Conservation (phyloP, 2,888 invertebrate genomes). For the Cantharis flavilabris region DNA sequence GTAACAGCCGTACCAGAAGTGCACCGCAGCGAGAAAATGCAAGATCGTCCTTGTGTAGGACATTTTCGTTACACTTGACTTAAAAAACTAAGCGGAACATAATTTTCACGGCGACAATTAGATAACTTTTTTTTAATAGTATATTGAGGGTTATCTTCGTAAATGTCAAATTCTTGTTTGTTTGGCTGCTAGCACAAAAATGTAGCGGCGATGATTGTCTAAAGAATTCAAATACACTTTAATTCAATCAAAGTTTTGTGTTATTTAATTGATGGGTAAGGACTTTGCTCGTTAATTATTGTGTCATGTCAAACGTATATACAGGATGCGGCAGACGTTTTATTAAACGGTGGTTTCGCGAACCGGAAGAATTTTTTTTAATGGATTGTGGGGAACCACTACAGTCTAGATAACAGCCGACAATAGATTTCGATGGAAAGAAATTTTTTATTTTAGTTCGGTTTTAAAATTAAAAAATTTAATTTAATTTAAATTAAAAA, state of each 20-base stretch:
- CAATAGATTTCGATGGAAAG: no score
- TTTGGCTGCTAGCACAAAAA: not conserved
- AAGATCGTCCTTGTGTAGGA: slow-evolving; percentile 38
- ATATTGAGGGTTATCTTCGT: not conserved
- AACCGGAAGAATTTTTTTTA: no score
- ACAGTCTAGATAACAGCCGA: no score
- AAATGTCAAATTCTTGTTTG: not conserved
- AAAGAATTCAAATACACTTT: not conserved
- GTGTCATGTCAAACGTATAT: not conserved
- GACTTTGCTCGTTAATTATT: not conserved
- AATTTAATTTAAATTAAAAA: no score
- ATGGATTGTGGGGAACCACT: no score
- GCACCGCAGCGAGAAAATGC: slow-evolving; percentile 67
- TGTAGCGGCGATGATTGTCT: not conserved
- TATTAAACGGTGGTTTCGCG: no score
- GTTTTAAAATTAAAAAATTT: no score
- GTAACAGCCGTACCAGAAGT: slow-evolving; percentile 71
- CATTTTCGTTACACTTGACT: slow-evolving; percentile 9
- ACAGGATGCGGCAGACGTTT: not conserved
- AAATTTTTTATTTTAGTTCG: no score
- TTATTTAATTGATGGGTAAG: not conserved
- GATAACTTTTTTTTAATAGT: not conserved
- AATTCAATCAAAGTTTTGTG: not conserved
- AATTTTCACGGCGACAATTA: not conserved
- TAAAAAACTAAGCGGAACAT: not conserved